Base-by-base conservation (phyloP, 2,113 vertebrate genomes). In the Platichthys stellatus region DNA sequence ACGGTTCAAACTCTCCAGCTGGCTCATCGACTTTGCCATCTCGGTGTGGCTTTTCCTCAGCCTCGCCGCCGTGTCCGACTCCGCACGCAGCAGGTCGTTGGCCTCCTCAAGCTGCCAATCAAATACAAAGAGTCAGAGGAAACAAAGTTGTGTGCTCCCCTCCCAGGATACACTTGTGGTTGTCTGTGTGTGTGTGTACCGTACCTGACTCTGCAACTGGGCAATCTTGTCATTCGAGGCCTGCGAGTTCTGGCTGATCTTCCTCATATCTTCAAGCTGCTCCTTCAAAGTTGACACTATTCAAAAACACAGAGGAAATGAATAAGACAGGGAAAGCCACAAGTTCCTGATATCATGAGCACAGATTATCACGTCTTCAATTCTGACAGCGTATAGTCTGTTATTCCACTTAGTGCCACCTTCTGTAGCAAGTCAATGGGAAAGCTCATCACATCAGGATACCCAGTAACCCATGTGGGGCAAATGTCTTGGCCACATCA, bases 181-280 rank as follows among this genome's bases (percentile, higher is more conserved):
- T 35, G 35, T 35, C 1, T 53, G 3, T 13, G 35, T 20, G 45
- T 20, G 17, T 14, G 26, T 12, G 24, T 7, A 0, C 11, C 90
- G 62, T 93, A 98, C 98, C 92, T 99, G 98, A 85, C 97, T 98
- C 91, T 99, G 98, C 78, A 99, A 92, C 26, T 99, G 98, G 47
- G 84, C 72, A 73, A 99, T 95, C 91, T 98, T 99, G 80, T 99
- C 98, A 90, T 96, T 97, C 69, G 96, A 95, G 69, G 96, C 95
- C 85, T 99, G 98, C 13, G 97, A 97, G 93, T 96, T 97, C 72
- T 99, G 97, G 84, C 92, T 98, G 62, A 96, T 94, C 92, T 96
- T 99, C 93, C 95, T 96, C 92, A 99, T 92, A 79, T 98, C 96
- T 93, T 99, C 98, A 87, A 98, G 93, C 80, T 99, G 98, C 90